Base-by-base conservation (phyloP, 2,113 vertebrate species). In the Apteryx owenii region DNA sequence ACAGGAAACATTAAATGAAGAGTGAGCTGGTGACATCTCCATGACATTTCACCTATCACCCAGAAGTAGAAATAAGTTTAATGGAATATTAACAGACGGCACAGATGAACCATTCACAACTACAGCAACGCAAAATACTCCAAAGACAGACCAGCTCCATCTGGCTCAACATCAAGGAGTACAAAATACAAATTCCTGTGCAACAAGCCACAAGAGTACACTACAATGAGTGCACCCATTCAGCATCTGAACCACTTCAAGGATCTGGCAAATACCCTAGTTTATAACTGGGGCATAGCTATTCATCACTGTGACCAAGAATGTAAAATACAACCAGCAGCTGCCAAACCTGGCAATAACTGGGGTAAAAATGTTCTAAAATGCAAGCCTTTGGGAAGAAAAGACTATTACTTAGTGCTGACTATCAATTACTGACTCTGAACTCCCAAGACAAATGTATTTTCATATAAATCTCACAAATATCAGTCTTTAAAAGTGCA, bases 301-400 rank as follows among this genome's bases (percentile, higher is more conserved):
- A 33, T n/a, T 33, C 56, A 12, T 23, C 62, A 60, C 6, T 58
- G 33, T 25, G 76, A 90, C 2, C 20, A 71, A 29, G 62, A 75
- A 64, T 0, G 3, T 12, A 72, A 82, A 88, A 64, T 12, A 19
- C 44, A 89, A 16, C 12, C 29, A 70, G 54, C 0, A 4, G 8
- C 19, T 31, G 14, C 40, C 66, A 29, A 85, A 66, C 26, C 14
- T 93, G 60, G 22, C 56, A 51, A 56, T 25, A 7, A 77, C 22
- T 19, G 13, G 13, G 36, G 56, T 38, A 58, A 71, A 70, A 69
- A 29, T 0, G 2, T 68, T 51, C 60, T 38, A 38, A 12, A 81
- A 44, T 22, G 16, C 7, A 12, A 62, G 22, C 4, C 15, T 36
- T 73, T n/a, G 54, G 40, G n/a, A 65, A 81, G 33, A 62, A 61